These are phyloP conservation scores for Leptinotarsa lineolata DNA, from an alignment of 1,140 invertebrate genomes.

Conservation along the genomic window DNA sequence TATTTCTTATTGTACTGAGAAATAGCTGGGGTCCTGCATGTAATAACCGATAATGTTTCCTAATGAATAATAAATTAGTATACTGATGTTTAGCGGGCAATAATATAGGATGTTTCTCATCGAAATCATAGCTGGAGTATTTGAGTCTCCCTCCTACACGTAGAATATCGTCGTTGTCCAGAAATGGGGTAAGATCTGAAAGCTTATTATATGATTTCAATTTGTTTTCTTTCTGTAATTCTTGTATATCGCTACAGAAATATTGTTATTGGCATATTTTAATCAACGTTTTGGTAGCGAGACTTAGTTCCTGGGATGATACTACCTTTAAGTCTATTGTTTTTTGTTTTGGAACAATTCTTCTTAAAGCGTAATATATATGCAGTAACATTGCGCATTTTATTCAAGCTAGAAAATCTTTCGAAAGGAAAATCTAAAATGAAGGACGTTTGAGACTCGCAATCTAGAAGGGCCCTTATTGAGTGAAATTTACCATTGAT, in stretches of 20 bases:
- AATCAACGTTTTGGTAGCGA: not conserved
- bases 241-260: slow-evolving; percentile 17
- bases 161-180: slow-evolving; percentile 52
- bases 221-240: not conserved
- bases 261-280: slow-evolving; percentile 8
- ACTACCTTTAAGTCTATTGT: not conserved
- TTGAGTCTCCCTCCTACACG: slow-evolving; percentile 55
- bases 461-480: no score
- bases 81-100: slow-evolving; percentile 41
- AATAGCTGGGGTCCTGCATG: slow-evolving; percentile 45
- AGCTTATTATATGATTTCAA: slow-evolving; percentile 25
- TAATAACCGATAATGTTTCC: slow-evolving; percentile 40
- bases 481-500: no score
- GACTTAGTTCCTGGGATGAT: not conserved
- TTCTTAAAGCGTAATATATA: not conserved
- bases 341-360: not conserved
- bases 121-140: slow-evolving; percentile 39
- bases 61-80: slow-evolving; percentile 41
- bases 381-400: slow-evolving; percentile 40
- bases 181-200: slow-evolving; percentile 48
- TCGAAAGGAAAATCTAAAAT: slow-evolving; percentile 54
- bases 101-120: slow-evolving; percentile 49
- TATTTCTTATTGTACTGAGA: slow-evolving; percentile 30
- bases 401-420: slow-evolving; percentile 47
- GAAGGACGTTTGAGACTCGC: no score